Conservation (phyloP, 2,888 invertebrate genomes). For the Dorcus parallelipipedus region DNA sequence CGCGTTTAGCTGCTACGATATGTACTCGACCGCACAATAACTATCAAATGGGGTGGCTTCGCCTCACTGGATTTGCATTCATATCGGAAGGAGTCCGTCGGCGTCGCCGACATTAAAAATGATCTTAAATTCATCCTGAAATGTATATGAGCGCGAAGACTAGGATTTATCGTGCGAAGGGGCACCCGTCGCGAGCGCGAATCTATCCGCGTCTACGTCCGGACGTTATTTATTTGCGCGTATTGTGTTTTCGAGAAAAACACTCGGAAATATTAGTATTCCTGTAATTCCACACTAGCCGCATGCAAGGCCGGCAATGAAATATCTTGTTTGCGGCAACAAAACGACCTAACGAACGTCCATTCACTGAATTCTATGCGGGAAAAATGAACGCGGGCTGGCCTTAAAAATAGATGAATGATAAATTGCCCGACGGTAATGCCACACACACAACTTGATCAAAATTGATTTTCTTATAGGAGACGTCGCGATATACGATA, state of each 20-base stretch:
- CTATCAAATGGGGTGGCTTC: too few relatives aligned
- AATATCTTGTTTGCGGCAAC: not conserved
- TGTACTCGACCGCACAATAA: too few relatives aligned
- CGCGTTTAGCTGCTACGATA: not conserved
- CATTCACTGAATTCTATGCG: not conserved
- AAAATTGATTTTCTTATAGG: too few relatives aligned
- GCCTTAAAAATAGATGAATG: too few relatives aligned
- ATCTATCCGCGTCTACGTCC: not conserved
- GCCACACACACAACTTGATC: too few relatives aligned
- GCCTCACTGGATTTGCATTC: too few relatives aligned
- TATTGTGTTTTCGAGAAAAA: not conserved
- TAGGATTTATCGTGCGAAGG: conserved; percentile 1
- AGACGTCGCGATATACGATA: too few relatives aligned
- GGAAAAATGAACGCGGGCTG: not conserved
- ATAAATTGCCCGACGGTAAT: too few relatives aligned
- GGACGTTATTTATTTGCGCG: not conserved
- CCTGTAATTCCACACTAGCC: not conserved
- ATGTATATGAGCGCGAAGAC: not conserved
- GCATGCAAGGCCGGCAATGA: not conserved
- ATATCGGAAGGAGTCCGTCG: too few relatives aligned
- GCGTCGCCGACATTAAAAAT: too few relatives aligned
- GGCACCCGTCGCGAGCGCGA: not conserved
- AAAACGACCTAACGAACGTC: conserved; percentile 1
- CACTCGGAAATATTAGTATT: not conserved
- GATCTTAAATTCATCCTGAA: too few relatives aligned